phyloP scores from a whole-genome alignment of 2,797 vertebrate species.

The Okamejei kenojei region DNA sequence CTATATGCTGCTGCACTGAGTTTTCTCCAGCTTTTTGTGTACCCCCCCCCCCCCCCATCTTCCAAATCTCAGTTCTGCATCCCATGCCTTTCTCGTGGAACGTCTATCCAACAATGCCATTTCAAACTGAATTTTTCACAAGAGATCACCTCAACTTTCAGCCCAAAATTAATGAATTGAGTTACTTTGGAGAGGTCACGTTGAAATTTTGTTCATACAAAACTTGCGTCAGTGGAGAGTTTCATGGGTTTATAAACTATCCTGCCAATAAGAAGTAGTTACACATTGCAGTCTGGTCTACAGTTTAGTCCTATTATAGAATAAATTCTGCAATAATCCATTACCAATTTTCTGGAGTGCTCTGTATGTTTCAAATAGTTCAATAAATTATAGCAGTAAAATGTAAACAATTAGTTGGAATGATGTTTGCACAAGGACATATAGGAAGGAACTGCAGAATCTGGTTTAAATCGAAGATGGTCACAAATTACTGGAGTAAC shows the following conservation, averaged over 20 bases:
- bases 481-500: too few relatives aligned
- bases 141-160: not conserved
- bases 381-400: not conserved
- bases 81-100: not conserved
- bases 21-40: too few relatives aligned
- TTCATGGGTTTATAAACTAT: not conserved
- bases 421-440: not conserved
- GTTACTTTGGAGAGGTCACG: not conserved
- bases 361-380: not conserved
- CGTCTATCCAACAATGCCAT: not conserved
- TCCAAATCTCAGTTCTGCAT: not conserved
- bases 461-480: too few relatives aligned
- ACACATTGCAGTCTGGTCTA: too few relatives aligned
- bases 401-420: not conserved
- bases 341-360: not conserved
- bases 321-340: not conserved
- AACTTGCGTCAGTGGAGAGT: not conserved
- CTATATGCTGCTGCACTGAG: too few relatives aligned
- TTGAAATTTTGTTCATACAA: not conserved
- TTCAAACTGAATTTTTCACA: not conserved
- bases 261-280: not conserved
- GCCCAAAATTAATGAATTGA: too few relatives aligned
- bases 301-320: too few relatives aligned
- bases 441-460: too few relatives aligned
- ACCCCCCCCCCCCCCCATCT: too few relatives aligned